These are phyloP conservation scores for Chitala chitala DNA, from an alignment of 2,113 vertebrate species.

Conservation along the genomic window DNA sequence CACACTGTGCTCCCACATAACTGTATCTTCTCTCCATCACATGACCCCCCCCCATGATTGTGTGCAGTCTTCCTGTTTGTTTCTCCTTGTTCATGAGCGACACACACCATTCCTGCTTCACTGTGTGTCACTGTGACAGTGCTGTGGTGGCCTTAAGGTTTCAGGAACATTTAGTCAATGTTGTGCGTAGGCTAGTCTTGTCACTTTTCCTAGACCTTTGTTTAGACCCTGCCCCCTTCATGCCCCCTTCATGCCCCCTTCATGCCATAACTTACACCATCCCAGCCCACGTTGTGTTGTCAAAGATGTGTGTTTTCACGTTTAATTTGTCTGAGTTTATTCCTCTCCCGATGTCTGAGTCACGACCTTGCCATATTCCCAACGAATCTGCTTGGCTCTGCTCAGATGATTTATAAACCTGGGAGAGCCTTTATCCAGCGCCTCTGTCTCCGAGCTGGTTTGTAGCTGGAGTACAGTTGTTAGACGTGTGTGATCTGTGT, in stretches of 20 bases:
- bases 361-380: background rate
- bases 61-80: background rate
- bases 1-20: background rate
- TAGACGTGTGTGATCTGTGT: conserved; percentile 61
- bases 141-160: background rate
- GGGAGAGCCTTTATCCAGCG: background rate
- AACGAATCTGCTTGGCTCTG: background rate
- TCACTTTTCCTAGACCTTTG: too few relatives aligned
- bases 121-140: background rate
- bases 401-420: background rate
- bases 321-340: background rate
- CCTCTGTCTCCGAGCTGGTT: conserved; percentile 31
- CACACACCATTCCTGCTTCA: background rate
- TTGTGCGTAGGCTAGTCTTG: too few relatives aligned
- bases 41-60: background rate
- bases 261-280: too few relatives aligned
- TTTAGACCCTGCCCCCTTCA: too few relatives aligned
- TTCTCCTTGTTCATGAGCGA: background rate
- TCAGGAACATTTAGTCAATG: background rate
- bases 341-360: background rate
- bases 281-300: too few relatives aligned
- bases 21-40: background rate
- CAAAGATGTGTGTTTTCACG: too few relatives aligned
- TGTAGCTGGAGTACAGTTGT: conserved; percentile 36
- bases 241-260: too few relatives aligned